Evolutionary conservation across 2,888 invertebrate genomes (phyloP), one percentile per base, ranked within the genome.

Genomic region (Melanostoma mellinum): DNA sequence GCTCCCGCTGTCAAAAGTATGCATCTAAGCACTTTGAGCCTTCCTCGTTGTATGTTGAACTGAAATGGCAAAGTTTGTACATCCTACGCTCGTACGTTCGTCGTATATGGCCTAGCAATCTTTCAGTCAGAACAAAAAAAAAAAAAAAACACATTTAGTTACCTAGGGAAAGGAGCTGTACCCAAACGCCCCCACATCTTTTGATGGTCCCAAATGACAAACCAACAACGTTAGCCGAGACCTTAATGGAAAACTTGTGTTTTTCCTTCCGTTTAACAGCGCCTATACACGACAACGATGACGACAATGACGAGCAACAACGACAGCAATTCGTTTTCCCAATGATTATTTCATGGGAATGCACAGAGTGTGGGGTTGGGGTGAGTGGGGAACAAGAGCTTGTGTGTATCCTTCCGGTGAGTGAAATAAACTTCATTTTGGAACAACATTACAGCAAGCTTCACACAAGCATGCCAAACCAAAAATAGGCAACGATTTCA

Each of bases 181-280:
- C 20, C 20, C 20, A 20, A 20, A 20, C 20, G 1, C 20, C 20
- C 20, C 20, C 20, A 0, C 20, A 20, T 20, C 20, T 20, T 20
- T 20, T 48, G 35, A 50, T 44, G n/a, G 46, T 55, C 67, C 40
- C 72, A 50, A 72, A 73, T 63, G 82, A 68, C 67, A 68, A 73
- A 77, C 72, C 74, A 65, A 75, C 36, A 75, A 53, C 56, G 65
- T 38, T 56, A 55, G 46, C 50, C 46, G 48, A 48, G 79, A 65
- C 79, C 69, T 74, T 84, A 84, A 84, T 84, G 84, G 84, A 79
- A 74, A 84, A 79, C 84, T 84, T 79, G 84, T 84, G 84, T 84
- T 79, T 78, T 79, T 79, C 79, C 74, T 84, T 84, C 79, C 74
- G 69, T 79, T 82, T 60, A 79, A 79, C 72, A 82, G 77, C 81